A percentile compares a stretch with the other conserved stretches of the same genome.
Evolutionary conservation across 2,888 invertebrate species (phyloP).

Genomic region (Luffia ferchaultella): DNA sequence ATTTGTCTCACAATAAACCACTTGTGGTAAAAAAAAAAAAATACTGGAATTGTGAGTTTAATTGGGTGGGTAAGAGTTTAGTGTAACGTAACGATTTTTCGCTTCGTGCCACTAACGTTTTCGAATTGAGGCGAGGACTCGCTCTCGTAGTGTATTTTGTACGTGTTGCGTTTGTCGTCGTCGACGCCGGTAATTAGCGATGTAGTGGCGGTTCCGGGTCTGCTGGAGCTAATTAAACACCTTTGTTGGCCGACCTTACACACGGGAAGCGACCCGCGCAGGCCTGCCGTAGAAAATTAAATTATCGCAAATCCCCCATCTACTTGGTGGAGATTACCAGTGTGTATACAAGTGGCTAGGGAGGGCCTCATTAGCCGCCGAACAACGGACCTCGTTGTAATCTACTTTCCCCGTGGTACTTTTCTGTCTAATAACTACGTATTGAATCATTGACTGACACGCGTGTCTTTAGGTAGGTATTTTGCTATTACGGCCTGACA

Average conservation of each 20-base stretch:
- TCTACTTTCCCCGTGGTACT: not conserved
- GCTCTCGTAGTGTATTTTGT: constrained; percentile 2
- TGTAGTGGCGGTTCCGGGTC: constrained; percentile 18
- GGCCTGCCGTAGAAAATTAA: constrained; percentile 21
- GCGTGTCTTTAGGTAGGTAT: no score
- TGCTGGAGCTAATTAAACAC: constrained; percentile 26
- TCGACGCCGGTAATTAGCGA: constrained; percentile 17
- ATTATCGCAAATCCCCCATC: constrained; percentile 27
- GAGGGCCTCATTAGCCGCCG: not conserved
- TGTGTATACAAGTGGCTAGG: constrained; percentile 17
- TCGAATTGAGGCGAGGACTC: constrained; percentile 1
- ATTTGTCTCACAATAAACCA: no score
- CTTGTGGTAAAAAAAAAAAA: no score
- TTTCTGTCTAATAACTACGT: not conserved
- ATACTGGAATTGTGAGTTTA: no score
- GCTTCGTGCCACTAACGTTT: not conserved
- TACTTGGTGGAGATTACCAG: constrained; percentile 18
- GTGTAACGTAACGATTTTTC: not conserved
- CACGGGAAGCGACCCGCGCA: constrained; percentile 15
- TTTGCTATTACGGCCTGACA: no score
- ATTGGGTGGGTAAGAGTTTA: no score
- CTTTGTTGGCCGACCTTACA: constrained; percentile 21
- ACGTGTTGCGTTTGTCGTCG: no score
- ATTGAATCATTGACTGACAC: not conserved
- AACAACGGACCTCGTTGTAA: not conserved